Evolutionary conservation across 2,113 vertebrate species (phyloP), one percentile per base, ranked within the genome.

Genomic region (Spizaetus ornatus): DNA sequence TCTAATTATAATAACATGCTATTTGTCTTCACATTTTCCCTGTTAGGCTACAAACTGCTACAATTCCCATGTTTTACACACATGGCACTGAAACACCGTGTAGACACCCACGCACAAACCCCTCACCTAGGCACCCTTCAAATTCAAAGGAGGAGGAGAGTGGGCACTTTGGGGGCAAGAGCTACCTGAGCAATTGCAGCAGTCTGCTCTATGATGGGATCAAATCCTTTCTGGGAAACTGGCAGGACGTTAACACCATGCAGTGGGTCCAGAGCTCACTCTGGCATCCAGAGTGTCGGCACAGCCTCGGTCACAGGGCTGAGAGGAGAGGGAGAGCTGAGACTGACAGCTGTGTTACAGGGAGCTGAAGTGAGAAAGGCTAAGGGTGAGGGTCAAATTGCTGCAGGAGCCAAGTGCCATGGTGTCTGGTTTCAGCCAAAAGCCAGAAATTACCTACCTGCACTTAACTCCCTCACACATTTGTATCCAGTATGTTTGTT

Each of bases 331-430:
- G 40, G 79, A 74, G 62, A 87, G 66, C 53, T n/a, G 78, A 73
- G 93, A 69, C 73, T 82, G 93, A 34, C 95, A 96, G 84, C 74
- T 80, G 74, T 66, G 43, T 23, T 72, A 52, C 34, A n/a, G 56
- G 81, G 78, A 94, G 47, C 63, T 63, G 56, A 82, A 96, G 56
- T 47, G 81, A 84, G 52, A 96, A 95, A 91, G 81, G 84, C 77
- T 63, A 87, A 86, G 82, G 73, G 76, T 88, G 59, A 87, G 74
- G 53, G 79, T 80, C 74, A 88, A 42, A 70, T 77, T 82, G 43
- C 90, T 69, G 19, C 1, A 4, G 61, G 32, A 91, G 38, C 31
- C 91, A 85, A 93, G 78, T 48, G 62, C 31, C 71, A 45, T 0
- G 0, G 66, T 53, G 14, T 90, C 66, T 91, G 40, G 25, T 94